A percentile compares a stretch with the other conserved stretches of the same genome.
These are phyloP conservation scores for Xylocampa areola DNA, from an alignment of 2,888 invertebrate species.

Conservation along the genomic window DNA sequence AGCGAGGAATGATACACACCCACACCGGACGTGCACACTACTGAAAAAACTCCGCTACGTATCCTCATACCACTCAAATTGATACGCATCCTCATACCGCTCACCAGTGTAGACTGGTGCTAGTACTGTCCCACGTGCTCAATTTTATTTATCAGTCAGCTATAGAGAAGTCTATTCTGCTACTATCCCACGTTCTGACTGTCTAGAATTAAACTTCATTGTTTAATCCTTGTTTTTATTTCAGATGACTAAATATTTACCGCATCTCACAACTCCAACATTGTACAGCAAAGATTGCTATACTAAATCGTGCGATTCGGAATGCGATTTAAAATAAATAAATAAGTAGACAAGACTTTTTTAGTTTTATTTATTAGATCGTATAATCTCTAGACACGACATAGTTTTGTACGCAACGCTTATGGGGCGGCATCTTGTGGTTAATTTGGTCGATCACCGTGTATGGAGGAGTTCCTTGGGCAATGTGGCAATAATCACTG, in stretches of 20 bases:
- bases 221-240: constrained; percentile 1
- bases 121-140: too few species aligned
- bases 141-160: too few species aligned
- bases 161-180: too few species aligned
- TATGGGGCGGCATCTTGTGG: constrained; percentile 68
- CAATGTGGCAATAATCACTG: constrained; percentile 84
- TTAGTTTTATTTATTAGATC: constrained; percentile 31
- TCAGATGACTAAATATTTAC: constrained; percentile 19
- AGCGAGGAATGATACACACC: too few species aligned
- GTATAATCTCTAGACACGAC: constrained; percentile 75
- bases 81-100: too few species aligned
- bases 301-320: too few species aligned
- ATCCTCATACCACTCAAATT: too few species aligned
- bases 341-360: background rate
- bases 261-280: constrained; percentile 9
- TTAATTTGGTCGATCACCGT: constrained; percentile 78
- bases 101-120: too few species aligned
- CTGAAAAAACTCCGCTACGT: too few species aligned
- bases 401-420: constrained; percentile 66
- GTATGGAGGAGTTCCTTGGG: constrained; percentile 79
- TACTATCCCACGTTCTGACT: too few species aligned
- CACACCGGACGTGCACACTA: too few species aligned
- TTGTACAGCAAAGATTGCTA: background rate
- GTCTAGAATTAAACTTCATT: too few species aligned
- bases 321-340: constrained; percentile 10